Conservation (phyloP, 2,888 invertebrate species). For the Ophion slaviceki region DNA sequence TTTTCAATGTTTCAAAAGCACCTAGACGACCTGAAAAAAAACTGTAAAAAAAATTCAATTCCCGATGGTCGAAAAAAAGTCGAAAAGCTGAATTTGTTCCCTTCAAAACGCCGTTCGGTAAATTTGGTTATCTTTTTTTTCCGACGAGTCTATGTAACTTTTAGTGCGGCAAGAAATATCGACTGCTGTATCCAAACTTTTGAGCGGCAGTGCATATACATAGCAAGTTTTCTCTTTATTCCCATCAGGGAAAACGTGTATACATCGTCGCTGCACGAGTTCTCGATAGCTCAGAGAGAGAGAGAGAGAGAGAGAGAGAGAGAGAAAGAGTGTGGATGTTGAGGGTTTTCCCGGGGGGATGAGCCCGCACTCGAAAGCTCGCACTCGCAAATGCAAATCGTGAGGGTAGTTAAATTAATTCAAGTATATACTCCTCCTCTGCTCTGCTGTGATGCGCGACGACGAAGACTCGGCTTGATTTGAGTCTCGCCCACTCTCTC, state of each 20-base stretch:
- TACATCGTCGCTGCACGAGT: constrained; percentile 19
- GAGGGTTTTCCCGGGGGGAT: constrained; percentile 46
- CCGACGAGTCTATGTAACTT: too few relatives aligned
- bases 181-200: too few relatives aligned
- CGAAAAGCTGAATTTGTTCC: too few relatives aligned
- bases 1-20: too few relatives aligned
- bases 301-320: constrained; percentile 1
- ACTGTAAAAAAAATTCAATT: too few relatives aligned
- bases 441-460: constrained; percentile 40
- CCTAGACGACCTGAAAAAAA: too few relatives aligned
- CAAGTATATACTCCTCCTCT: constrained; percentile 51
- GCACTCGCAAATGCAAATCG: constrained; percentile 60
- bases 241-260: background rate
- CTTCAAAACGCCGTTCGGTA: too few relatives aligned
- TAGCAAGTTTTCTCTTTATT: too few relatives aligned
- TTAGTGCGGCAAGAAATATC: too few relatives aligned
- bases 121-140: too few relatives aligned
- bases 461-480: constrained; percentile 50
- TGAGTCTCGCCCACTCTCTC: constrained; percentile 22
- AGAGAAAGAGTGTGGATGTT: constrained; percentile 35
- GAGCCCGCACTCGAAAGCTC: constrained; percentile 31
- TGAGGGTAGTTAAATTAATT: constrained; percentile 59
- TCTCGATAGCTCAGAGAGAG: constrained; percentile 57
- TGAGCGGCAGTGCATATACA: too few relatives aligned
- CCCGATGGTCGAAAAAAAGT: too few relatives aligned